Conservation (phyloP, 2,888 invertebrate species). For the Beris morrisii region DNA sequence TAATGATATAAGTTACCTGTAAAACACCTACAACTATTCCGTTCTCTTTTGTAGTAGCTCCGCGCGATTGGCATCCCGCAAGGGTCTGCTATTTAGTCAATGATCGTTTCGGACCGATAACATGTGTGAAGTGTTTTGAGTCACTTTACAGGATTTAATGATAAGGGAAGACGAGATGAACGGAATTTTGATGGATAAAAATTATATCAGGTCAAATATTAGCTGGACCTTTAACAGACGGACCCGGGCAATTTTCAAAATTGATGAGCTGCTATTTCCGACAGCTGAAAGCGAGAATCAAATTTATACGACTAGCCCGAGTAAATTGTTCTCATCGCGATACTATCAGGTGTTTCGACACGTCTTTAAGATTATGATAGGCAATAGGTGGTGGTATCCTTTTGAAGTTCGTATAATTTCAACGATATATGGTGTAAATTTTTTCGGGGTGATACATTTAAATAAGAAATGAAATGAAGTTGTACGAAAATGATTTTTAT, state of each 20-base stretch:
- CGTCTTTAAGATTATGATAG: conserved; percentile 4
- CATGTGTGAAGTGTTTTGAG: conserved; percentile 40
- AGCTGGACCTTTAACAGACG: conserved; percentile 26
- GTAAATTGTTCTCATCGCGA: conserved; percentile 17
- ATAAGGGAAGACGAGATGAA: conserved; percentile 29
- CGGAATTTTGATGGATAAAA: conserved; percentile 3
- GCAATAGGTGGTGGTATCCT: background rate
- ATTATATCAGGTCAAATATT: conserved; percentile 29
- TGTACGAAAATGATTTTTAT: too few relatives aligned
- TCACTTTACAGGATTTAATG: conserved; percentile 34
- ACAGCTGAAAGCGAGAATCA: conserved; percentile 36
- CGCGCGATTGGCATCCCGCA: conserved; percentile 12
- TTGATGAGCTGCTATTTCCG: conserved; percentile 40
- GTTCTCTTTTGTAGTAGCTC: conserved; percentile 18
- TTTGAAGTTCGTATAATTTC: conserved; percentile 3
- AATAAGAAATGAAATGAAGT: too few relatives aligned
- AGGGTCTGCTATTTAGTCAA: conserved; percentile 10
- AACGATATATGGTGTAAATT: too few relatives aligned
- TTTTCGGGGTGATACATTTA: too few relatives aligned
- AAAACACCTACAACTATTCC: conserved; percentile 26
- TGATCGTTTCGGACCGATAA: conserved; percentile 35
- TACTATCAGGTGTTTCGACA: conserved; percentile 28
- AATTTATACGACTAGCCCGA: conserved; percentile 8
- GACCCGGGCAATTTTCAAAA: conserved; percentile 34
- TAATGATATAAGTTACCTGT: conserved; percentile 37